phyloP scores from a whole-genome alignment of 2,888 invertebrate genomes.

The Bellardia bayeri region DNA sequence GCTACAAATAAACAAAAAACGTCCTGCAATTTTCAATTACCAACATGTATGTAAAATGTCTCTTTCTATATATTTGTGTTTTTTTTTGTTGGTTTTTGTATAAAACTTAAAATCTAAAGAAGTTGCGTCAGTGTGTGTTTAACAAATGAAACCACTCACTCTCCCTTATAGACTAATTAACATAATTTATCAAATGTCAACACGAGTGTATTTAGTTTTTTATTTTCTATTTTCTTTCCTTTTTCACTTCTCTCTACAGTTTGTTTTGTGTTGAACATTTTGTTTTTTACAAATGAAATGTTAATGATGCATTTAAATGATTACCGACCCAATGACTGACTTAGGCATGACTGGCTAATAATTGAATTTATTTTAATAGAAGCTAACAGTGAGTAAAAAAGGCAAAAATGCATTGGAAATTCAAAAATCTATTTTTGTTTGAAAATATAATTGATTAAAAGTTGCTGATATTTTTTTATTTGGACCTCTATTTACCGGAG shows the following conservation, averaged over 20 bases:
- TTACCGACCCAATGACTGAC: constrained; percentile 72
- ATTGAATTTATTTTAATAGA: constrained; percentile 59
- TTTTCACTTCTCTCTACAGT: constrained; percentile 9
- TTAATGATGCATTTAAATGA: constrained; percentile 74
- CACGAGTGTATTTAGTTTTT: constrained; percentile 71
- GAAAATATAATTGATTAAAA: too few relatives aligned
- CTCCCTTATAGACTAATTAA: constrained; percentile 74
- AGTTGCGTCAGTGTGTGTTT: constrained; percentile 40
- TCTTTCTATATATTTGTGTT: constrained; percentile 7
- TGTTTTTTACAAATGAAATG: constrained; percentile 51
- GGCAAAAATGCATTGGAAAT: neutral
- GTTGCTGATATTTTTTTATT: too few relatives aligned
- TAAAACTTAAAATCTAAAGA: constrained; percentile 26
- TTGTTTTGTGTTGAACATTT: neutral
- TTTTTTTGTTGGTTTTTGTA: neutral
- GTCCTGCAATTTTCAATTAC: constrained; percentile 58
- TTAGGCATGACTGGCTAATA: constrained; percentile 71
- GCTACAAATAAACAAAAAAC: constrained; percentile 31
- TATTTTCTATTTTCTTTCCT: constrained; percentile 7
- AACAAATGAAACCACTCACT: constrained; percentile 62
- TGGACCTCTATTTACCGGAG: too few relatives aligned
- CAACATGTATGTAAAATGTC: constrained; percentile 8
- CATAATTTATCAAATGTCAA: constrained; percentile 76
- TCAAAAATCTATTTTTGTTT: too few relatives aligned
- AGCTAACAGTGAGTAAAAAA: neutral